Conservation (phyloP, 1,140 invertebrate genomes). For the Drepana arcuata region DNA sequence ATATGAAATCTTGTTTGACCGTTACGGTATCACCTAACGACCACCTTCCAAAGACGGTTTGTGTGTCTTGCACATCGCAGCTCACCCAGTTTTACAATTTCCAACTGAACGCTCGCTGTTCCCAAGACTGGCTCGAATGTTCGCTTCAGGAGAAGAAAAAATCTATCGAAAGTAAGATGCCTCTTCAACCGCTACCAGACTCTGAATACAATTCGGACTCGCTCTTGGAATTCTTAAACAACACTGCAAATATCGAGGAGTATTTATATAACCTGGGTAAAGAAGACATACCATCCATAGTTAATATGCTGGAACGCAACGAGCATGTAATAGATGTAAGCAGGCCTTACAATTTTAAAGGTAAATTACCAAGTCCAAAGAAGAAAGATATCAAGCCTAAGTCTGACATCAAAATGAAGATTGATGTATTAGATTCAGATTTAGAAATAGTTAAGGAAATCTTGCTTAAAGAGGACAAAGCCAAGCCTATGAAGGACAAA, state of each 20-base stretch:
- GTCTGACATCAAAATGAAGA: conserved; percentile 40
- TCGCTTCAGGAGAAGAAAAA: conserved; percentile 44
- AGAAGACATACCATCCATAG: conserved; percentile 60
- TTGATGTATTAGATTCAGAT: conserved; percentile 51
- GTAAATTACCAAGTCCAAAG: conserved; percentile 42
- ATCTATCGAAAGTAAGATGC: conserved; percentile 35
- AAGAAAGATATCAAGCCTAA: conserved; percentile 32
- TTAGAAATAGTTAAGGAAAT: conserved; percentile 44
- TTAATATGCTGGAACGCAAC: conserved; percentile 51
- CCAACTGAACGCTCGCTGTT: conserved; percentile 52
- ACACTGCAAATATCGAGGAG: conserved; percentile 60
- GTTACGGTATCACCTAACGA: conserved; percentile 34
- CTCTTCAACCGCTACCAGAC: conserved; percentile 50
- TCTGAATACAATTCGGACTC: conserved; percentile 65
- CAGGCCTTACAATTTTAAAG: conserved; percentile 16
- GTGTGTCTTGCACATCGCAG: conserved; percentile 38
- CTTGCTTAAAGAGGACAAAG: conserved; percentile 30
- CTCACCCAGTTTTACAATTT: conserved; percentile 60
- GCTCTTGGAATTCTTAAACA: conserved; percentile 58
- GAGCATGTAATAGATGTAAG: conserved; percentile 21
- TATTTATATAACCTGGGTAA: conserved; percentile 61
- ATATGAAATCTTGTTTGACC: conserved; percentile 51
- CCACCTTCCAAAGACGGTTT: conserved; percentile 46
- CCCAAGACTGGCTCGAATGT: conserved; percentile 60
- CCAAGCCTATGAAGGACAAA: conserved; percentile 19